phyloP scores from a whole-genome alignment of 2,888 invertebrate species.

The Nephrotoma appendiculata region DNA sequence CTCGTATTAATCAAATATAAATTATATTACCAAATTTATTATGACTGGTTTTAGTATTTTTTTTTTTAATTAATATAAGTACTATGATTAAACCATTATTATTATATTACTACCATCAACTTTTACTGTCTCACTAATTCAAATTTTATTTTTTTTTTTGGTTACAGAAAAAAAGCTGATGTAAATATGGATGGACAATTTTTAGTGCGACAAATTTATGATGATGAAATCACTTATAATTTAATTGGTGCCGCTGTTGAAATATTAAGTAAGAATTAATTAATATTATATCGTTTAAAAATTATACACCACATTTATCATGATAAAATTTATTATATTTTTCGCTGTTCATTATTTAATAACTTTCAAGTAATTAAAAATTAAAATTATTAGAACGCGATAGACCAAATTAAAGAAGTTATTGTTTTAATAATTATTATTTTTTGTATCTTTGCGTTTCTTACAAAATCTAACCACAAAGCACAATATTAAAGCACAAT shows the following conservation, averaged over 20 bases:
- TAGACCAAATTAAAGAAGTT: neutral
- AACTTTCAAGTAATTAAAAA: neutral
- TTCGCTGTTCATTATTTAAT: neutral
- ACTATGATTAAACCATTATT: neutral
- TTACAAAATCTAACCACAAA: neutral
- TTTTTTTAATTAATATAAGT: neutral
- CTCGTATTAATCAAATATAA: neutral
- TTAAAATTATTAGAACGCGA: neutral
- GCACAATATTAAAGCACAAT: neutral
- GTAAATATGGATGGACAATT: slow-evolving; percentile 92
- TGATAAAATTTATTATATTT: neutral
- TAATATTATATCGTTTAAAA: neutral
- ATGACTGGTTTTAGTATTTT: neutral
- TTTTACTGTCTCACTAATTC: neutral
- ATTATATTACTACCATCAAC: neutral
- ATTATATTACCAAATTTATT: neutral
- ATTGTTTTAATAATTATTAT: neutral
- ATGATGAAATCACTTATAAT: slow-evolving; percentile 90
- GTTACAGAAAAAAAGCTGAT: slow-evolving; percentile 74
- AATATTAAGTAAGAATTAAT: slow-evolving; percentile 61
- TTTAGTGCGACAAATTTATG: slow-evolving; percentile 85
- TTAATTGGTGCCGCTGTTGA: slow-evolving; percentile 84
- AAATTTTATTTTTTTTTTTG: slow-evolving; percentile 12
- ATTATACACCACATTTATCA: neutral
- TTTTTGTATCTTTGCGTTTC: neutral